Conservation (phyloP, 2,113 vertebrate species). For the Podilymbus podiceps region DNA sequence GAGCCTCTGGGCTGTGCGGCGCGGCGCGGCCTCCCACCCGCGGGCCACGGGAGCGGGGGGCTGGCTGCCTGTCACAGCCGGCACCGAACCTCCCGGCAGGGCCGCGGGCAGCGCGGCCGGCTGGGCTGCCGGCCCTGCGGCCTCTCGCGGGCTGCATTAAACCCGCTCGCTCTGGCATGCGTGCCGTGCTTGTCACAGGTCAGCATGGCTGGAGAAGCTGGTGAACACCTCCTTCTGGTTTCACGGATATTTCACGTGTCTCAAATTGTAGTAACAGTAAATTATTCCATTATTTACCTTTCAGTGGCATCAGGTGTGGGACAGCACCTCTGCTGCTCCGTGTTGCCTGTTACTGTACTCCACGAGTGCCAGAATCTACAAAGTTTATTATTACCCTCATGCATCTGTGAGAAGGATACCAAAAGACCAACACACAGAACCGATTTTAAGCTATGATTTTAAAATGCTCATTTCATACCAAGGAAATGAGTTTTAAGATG, state of each 20-base stretch:
- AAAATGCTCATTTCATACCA: not conserved
- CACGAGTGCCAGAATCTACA: not conserved
- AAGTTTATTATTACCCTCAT: not conserved
- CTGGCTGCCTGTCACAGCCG: accelerated
- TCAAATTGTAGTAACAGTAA: not conserved
- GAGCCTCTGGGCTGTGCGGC: not conserved
- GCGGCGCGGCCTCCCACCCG: accelerated
- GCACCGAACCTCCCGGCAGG: accelerated
- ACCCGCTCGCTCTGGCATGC: not conserved
- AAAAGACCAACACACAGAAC: not conserved
- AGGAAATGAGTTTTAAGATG: not conserved
- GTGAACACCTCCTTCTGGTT: not conserved
- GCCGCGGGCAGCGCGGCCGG: accelerated
- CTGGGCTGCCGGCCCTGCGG: accelerated
- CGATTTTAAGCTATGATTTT: not conserved
- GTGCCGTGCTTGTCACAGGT: not conserved
- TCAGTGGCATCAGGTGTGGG: not conserved
- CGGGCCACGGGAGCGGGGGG: accelerated
- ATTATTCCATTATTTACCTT: not conserved
- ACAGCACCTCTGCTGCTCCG: not conserved
- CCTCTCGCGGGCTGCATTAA: not conserved
- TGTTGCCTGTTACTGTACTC: not conserved
- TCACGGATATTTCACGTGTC: not conserved
- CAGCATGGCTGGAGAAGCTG: not conserved
- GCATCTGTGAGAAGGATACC: not conserved